Evolutionary conservation across 2,113 vertebrate species (phyloP).

Genomic region (Crotalus tigris): DNA sequence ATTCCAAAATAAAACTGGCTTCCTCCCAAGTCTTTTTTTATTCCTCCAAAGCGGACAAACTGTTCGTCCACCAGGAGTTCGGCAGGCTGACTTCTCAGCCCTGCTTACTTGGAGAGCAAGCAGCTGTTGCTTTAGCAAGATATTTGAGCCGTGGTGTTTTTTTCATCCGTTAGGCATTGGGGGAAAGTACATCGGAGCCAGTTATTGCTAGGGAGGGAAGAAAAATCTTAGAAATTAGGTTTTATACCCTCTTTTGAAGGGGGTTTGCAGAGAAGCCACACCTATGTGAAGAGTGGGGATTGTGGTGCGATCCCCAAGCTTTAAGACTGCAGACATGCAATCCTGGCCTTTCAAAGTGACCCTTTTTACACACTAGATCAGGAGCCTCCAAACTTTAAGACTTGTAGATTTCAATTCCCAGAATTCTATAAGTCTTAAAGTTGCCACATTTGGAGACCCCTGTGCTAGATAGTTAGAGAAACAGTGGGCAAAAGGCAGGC

Average conservation of each 20-base stretch:
- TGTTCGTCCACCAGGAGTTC: not conserved
- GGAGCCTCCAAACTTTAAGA: not conserved
- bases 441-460: not conserved
- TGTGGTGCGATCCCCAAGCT: not conserved
- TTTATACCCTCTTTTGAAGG: not conserved
- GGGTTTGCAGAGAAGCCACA: not conserved
- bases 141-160: not conserved
- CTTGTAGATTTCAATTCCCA: not conserved
- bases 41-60: no score
- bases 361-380: not conserved
- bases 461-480: not conserved
- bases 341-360: not conserved
- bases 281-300: no score
- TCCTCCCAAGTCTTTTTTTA: not conserved
- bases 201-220: not conserved
- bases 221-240: not conserved
- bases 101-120: not conserved
- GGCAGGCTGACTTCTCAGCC: not conserved
- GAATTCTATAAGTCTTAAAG: not conserved
- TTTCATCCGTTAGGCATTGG: not conserved
- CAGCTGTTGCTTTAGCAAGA: not conserved
- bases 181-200: not conserved
- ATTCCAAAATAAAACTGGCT: not conserved
- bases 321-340: not conserved
- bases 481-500: not conserved